These are phyloP conservation scores for Chromobotia macracanthus DNA, from an alignment of 2,797 vertebrate genomes.

Conservation along the genomic window DNA sequence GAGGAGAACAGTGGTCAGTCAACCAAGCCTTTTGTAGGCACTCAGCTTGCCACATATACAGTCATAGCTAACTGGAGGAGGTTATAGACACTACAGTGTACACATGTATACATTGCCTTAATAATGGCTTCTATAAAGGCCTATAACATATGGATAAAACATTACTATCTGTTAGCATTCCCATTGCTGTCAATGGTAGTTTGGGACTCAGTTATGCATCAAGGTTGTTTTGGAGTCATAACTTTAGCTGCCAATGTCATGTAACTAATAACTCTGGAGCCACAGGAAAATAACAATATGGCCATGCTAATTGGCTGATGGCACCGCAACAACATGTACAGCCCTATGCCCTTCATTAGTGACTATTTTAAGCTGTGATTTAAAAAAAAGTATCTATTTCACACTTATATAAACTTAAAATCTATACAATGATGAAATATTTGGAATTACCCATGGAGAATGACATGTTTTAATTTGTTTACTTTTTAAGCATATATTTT, in stretches of 20 bases:
- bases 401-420: no score
- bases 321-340: not conserved
- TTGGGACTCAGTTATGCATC: no score
- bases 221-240: not conserved
- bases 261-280: not conserved
- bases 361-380: not conserved
- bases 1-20: slow-evolving; percentile 65
- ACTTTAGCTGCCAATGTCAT: not conserved
- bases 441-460: no score
- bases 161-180: no score
- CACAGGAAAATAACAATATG: not conserved
- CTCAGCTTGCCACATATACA: slow-evolving; percentile 19
- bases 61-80: not conserved
- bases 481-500: no score
- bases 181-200: no score
- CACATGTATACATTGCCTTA: no score
- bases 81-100: not conserved
- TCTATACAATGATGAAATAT: no score
- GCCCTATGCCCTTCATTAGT: not conserved
- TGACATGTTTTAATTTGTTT: no score
- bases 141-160: no score
- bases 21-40: slow-evolving; percentile 50
- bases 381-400: not conserved
- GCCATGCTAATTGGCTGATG: not conserved
- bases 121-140: no score